These are phyloP conservation scores for Conger conger DNA, from an alignment of 2,113 vertebrate species.

Conservation along the genomic window DNA sequence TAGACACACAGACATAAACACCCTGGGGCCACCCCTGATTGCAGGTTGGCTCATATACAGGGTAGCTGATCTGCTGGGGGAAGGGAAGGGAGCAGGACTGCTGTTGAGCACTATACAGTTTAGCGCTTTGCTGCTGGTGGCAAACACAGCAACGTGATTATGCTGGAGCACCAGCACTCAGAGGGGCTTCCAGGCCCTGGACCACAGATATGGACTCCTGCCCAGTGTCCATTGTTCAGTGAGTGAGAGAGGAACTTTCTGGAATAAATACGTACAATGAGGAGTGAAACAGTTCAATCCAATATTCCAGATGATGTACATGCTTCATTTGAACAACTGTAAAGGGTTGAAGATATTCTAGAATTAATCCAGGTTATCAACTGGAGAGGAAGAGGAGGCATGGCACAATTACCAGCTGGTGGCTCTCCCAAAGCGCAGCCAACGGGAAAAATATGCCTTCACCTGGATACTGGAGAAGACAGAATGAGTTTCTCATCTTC, in stretches of 20 bases:
- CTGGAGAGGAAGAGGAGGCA: background rate
- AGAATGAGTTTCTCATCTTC: conserved; percentile 2
- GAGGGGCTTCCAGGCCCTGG: background rate
- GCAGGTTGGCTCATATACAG: background rate
- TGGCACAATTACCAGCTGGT: background rate
- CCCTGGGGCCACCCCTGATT: background rate
- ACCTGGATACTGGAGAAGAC: background rate
- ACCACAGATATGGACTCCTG: no score
- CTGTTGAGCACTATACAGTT: background rate
- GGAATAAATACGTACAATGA: background rate
- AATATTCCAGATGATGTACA: background rate
- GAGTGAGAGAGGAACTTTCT: no score
- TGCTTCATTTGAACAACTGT: background rate
- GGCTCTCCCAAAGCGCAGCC: background rate
- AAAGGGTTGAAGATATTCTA: background rate
- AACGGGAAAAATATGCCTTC: background rate
- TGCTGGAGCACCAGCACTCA: background rate
- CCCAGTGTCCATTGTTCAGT: no score
- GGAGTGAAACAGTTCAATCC: background rate
- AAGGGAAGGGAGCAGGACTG: background rate
- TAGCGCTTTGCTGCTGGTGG: background rate
- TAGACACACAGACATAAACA: no score
- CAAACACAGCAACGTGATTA: background rate
- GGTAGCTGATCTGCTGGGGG: background rate
- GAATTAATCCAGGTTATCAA: background rate